Percentiles rank a stretch among this genome's conserved stretches.
These are phyloP conservation scores for Cantharis flavilabris DNA, from an alignment of 2,888 invertebrate genomes.

Conservation along the genomic window DNA sequence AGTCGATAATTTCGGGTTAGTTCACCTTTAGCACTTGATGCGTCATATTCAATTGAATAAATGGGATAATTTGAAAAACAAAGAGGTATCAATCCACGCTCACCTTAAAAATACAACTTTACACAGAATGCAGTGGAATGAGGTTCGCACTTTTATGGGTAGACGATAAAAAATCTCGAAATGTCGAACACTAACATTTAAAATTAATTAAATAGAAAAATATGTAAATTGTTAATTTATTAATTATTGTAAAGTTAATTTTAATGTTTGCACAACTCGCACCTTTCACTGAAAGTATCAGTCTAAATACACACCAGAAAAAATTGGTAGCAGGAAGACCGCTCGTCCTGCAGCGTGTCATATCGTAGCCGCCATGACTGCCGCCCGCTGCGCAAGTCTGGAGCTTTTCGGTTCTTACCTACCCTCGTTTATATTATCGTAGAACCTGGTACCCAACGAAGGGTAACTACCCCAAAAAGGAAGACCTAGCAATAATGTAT, in stretches of 20 bases:
- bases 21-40: background rate
- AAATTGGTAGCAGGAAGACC: conserved; percentile 28
- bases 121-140: background rate
- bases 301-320: conserved; percentile 19
- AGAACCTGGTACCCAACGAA: conserved; percentile 34
- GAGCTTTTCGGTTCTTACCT: conserved; percentile 51
- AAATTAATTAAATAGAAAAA: conserved; percentile 4
- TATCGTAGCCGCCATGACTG: conserved; percentile 63
- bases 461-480: conserved; percentile 29
- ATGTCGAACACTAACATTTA: conserved; percentile 25
- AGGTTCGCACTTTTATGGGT: background rate
- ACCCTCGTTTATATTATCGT: conserved; percentile 29
- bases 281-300: conserved; percentile 15
- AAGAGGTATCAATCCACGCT: background rate
- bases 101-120: background rate
- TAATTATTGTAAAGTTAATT: background rate
- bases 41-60: background rate
- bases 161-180: conserved; percentile 6
- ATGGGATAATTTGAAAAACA: background rate
- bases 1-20: background rate
- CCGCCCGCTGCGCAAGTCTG: conserved; percentile 60
- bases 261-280: background rate
- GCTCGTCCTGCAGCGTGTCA: conserved; percentile 62
- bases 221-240: background rate
- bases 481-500: conserved; percentile 26